Conservation (phyloP, 2,113 vertebrate genomes). For the Pygoscelis adeliae region DNA sequence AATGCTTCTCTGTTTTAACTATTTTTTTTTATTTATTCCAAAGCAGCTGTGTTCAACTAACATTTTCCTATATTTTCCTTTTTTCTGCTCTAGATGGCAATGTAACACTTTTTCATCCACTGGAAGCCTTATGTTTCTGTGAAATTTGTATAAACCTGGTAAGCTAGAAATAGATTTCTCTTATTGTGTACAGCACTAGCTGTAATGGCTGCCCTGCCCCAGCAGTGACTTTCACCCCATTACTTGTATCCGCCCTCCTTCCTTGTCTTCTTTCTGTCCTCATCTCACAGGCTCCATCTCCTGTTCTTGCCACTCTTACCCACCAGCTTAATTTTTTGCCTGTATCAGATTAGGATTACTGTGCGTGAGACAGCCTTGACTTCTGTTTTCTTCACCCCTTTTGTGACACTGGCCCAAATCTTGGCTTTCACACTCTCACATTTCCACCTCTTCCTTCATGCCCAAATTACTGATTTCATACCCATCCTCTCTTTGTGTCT, state of each 20-base stretch:
- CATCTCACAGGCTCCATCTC: not conserved
- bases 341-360: not conserved
- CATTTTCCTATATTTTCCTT: not conserved
- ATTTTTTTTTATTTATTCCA: not conserved
- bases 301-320: not conserved
- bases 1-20: not conserved
- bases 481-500: not conserved
- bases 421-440: not conserved
- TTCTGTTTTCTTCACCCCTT: not conserved
- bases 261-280: not conserved
- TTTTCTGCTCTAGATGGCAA: slow-evolving; percentile 61
- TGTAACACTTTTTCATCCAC: slow-evolving; percentile 40
- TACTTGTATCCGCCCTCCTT: not conserved
- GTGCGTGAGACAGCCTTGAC: not conserved
- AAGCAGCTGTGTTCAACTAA: not conserved
- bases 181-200: not conserved
- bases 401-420: not conserved
- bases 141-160: slow-evolving; percentile 6
- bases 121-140: not conserved
- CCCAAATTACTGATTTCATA: not conserved
- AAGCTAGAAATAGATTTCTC: not conserved
- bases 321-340: not conserved
- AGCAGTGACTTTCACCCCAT: not conserved
- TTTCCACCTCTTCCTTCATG: not conserved
- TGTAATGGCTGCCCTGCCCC: slow-evolving; percentile 4